Base-by-base conservation (phyloP, 2,888 invertebrate species). In the Melanargia galathea region DNA sequence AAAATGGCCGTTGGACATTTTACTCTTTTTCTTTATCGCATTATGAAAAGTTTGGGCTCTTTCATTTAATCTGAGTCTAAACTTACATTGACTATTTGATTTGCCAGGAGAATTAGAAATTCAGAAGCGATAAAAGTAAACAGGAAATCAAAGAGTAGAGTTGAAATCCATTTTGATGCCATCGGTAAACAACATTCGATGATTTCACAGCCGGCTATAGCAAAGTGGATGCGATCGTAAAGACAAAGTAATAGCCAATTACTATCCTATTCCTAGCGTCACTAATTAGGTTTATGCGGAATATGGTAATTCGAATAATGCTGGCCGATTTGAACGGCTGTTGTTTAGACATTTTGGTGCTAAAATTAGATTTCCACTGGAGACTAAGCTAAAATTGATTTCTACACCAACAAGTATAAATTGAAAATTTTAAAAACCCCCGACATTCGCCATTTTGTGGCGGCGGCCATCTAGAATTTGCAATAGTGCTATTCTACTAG, bases 181-280 rank as follows among this genome's bases (percentile, higher is more conserved):
- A 60, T 62, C 63, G 63, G 64, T 66, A 68, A 67, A 70, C 68
- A 11, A 18, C 20, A 70, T 66, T 66, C 67, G 60, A 62, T 49
- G 64, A 55, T 58, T 61, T 48, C 51, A 40, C 64, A 65, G 67
- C 62, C 56, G 64, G 67, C 69, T 64, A 64, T 68, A 65, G 65
- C 68, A 71, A 68, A 73, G 70, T 71, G 71, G 70, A 72, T 70
- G 66, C 40, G 70, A 60, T 71, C 73, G 67, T 73, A 73, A 73
- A 72, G 71, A 70, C 65, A 52, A 68, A 70, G 62, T 70, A 71
- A 71, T 69, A 65, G 66, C 62, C 70, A 66, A 73, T 71, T 65
- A 66, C 66, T 63, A 70, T 68, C 62, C 70, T 61, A 58, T 65
- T 62, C 62, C 68, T 33, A 57, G 60, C 51, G 45, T 61, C 67